Evolutionary conservation across 2,888 invertebrate species (phyloP).

Genomic region (Pollenia griseotomentosa): DNA sequence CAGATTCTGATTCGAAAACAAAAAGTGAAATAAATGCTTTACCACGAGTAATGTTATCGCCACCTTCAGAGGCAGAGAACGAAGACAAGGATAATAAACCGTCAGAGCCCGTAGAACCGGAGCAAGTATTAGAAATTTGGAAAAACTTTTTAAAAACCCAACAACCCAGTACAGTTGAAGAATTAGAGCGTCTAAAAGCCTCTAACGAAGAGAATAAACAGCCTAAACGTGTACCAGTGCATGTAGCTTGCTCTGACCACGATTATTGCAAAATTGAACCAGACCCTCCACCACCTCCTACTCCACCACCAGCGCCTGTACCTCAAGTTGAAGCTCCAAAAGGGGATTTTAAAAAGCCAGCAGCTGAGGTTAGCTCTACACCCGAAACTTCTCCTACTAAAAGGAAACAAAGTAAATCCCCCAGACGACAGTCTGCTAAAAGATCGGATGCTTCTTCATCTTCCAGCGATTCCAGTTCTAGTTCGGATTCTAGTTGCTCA

Average conservation of each 20-base stretch:
- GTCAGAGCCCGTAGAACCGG: constrained; percentile 54
- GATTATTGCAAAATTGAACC: constrained; percentile 88
- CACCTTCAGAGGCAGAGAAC: constrained; percentile 81
- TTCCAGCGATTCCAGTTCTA: constrained; percentile 91
- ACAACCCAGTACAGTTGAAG: constrained; percentile 72
- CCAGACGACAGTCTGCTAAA: constrained; percentile 78
- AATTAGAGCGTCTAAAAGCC: constrained; percentile 60
- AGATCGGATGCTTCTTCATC: constrained; percentile 86
- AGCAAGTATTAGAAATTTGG: constrained; percentile 80
- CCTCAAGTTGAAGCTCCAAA: constrained; percentile 47
- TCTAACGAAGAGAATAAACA: constrained; percentile 69
- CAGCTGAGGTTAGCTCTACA: constrained; percentile 77
- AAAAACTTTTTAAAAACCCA: constrained; percentile 81
- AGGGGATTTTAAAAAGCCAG: constrained; percentile 71
- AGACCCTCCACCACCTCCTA: constrained; percentile 68
- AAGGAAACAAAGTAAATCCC: constrained; percentile 74
- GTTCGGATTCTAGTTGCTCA: constrained; percentile 91
- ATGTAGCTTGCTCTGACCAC: constrained; percentile 89
- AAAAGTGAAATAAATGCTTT: constrained; percentile 76
- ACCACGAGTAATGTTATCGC: constrained; percentile 82
- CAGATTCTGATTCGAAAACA: constrained; percentile 77
- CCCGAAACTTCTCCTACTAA: constrained; percentile 78
- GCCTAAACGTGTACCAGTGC: constrained; percentile 83
- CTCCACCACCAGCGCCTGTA: constrained; percentile 76
- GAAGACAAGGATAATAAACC: constrained; percentile 72